These are phyloP conservation scores for Zosterops lateralis DNA, from an alignment of 2,113 vertebrate species.

Conservation along the genomic window DNA sequence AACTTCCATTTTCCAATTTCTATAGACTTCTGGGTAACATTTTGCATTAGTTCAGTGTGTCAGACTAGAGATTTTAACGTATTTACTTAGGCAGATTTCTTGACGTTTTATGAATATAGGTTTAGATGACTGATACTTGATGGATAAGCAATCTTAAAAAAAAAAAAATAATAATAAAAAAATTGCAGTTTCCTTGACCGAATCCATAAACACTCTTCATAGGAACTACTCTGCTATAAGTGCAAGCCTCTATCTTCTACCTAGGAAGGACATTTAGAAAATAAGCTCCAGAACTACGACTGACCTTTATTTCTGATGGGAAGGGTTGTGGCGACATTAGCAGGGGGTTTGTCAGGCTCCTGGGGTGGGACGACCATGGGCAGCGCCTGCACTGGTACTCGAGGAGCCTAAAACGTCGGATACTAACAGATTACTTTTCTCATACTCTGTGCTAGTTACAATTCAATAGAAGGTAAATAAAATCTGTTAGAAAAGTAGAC, in stretches of 20 bases:
- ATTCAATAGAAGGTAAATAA: conserved; percentile 24
- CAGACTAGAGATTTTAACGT: not conserved
- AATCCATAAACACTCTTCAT: not conserved
- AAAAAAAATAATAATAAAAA: too few species aligned
- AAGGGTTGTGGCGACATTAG: conserved; percentile 88
- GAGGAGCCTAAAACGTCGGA: conserved; percentile 85
- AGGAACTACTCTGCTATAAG: conserved; percentile 12
- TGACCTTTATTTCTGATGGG: conserved; percentile 96
- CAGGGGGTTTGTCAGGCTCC: conserved; percentile 96
- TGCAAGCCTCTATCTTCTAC: conserved; percentile 23
- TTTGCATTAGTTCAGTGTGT: not conserved
- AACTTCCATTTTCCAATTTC: not conserved
- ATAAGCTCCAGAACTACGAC: conserved; percentile 56
- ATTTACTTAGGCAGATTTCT: conserved; percentile 49
- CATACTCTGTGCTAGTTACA: not conserved
- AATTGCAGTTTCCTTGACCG: not conserved
- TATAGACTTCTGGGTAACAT: not conserved
- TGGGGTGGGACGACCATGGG: conserved; percentile 98
- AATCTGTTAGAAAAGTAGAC: not conserved
- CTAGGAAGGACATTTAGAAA: conserved; percentile 42
- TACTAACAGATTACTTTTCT: conserved; percentile 50
- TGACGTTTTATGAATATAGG: not conserved
- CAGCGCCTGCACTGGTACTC: conserved; percentile 98
- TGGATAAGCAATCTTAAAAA: not conserved
- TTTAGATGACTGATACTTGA: conserved; percentile 11